Evolutionary conservation across 2,797 vertebrate genomes (phyloP), one percentile per base, ranked within the genome.

Genomic region (Aviceda leuphotes): DNA sequence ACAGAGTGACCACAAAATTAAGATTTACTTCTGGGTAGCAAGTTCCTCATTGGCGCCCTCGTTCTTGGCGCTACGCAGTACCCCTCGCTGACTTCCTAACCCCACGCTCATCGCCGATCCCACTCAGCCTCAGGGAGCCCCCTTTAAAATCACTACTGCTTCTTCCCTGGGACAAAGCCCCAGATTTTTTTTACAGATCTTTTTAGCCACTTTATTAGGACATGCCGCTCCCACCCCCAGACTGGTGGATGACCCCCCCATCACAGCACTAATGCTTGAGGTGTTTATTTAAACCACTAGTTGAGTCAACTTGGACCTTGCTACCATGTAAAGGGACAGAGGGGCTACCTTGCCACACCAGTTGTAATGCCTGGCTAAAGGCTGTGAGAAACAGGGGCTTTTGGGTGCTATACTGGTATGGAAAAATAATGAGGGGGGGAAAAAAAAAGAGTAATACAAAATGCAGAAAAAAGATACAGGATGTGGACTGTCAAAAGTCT

Each of bases 21-120:
- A 49, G n/a, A 65, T 56, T 68, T 63, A 33, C 20, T 71, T 15
- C 44, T 67, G 79, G 20, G 15, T 14, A 22, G 2, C 20, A 30
- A 79, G 25, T 3, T 78, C 78, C 47, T 70, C 56, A 41, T 7
- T 68, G 11, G 0, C 2, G 5, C 35, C 35, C 30, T 71, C 20
- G 5, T 37, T 62, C 20, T 24, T 33, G 39, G 17, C 26, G 49
- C 62, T 30, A n/a, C 0, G 3, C 0, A 22, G 44, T 4, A 37
- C 8, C 12, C 46, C 41, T 30, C 31, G 49, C 43, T 31, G 33
- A n/a, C 0, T 2, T n/a, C 43, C 47, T 47, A 4, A 49, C 19
- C 37, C 52, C 65, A n/a, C 11, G 12, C 43, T 50, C 26, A 61
- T 2, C 11, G 31, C 19, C 25, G 24, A 39, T 20, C 43, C 3